Evolutionary conservation across 2,113 vertebrate genomes (phyloP).

Genomic region (Dasyprocta punctata): DNA sequence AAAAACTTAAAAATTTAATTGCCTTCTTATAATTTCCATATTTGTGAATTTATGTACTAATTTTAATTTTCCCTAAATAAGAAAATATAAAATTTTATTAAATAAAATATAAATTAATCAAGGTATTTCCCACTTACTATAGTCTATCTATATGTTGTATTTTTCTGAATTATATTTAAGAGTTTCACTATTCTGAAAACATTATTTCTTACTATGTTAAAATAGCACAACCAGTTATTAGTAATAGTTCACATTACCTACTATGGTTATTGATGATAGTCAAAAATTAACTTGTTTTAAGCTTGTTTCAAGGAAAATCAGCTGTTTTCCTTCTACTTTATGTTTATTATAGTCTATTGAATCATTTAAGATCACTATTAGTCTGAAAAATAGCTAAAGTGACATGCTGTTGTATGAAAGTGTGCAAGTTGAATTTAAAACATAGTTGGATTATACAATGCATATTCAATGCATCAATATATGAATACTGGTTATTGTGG

Average conservation of each 20-base stretch:
- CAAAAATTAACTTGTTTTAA: not conserved
- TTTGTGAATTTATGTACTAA: not conserved
- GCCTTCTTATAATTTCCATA: not conserved
- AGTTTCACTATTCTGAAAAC: not conserved
- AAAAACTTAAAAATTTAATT: not conserved
- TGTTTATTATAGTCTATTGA: not conserved
- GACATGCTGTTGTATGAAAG: not conserved
- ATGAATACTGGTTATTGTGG: not conserved
- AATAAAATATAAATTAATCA: not conserved
- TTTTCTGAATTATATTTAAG: not conserved
- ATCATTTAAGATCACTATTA: not conserved
- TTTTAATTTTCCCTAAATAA: not conserved
- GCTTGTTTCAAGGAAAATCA: not conserved
- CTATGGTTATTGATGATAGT: not conserved
- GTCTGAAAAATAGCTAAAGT: not conserved
- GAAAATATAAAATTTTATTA: not conserved
- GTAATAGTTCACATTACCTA: not conserved
- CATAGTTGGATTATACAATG: not conserved
- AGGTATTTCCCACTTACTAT: not conserved
- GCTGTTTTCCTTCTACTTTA: not conserved
- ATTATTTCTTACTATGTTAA: not conserved
- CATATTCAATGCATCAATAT: not conserved
- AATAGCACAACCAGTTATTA: not conserved
- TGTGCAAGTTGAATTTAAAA: not conserved
- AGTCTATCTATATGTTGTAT: no score